phyloP scores from a whole-genome alignment of 1,140 invertebrate species.

The honey bee (Apis mellifera) region DNA sequence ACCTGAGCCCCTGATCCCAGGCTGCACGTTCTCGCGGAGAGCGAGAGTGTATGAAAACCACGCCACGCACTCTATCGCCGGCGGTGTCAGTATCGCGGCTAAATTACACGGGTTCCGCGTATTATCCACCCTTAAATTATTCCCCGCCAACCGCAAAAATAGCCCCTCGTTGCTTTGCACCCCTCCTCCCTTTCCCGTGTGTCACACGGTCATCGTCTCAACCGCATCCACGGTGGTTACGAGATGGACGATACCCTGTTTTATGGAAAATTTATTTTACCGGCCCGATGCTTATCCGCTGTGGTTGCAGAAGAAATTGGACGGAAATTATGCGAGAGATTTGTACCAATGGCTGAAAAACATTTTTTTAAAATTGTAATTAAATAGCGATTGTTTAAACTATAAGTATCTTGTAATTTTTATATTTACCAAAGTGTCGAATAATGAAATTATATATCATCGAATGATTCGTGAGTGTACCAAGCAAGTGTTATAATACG shows the following conservation, averaged over 20 bases:
- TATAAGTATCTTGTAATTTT: no score
- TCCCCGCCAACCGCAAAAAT: slow-evolving; percentile 79
- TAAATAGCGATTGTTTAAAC: no score
- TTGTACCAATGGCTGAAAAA: neutral
- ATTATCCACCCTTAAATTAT: slow-evolving; percentile 79
- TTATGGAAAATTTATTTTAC: neutral
- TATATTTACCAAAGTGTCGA: no score
- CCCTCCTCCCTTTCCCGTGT: slow-evolving; percentile 42
- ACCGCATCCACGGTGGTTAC: slow-evolving; percentile 44
- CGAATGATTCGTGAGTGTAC: no score
- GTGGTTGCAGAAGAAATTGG: no score
- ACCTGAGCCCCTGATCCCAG: slow-evolving; percentile 70
- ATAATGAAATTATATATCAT: no score
- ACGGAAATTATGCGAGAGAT: neutral
- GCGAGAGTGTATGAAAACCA: slow-evolving; percentile 73
- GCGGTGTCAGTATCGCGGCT: slow-evolving; percentile 63
- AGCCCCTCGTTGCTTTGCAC: slow-evolving; percentile 52
- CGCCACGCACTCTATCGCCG: slow-evolving; percentile 70
- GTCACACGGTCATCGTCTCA: slow-evolving; percentile 50
- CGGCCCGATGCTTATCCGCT: no score
- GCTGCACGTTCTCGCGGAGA: slow-evolving; percentile 59
- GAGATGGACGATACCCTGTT: neutral
- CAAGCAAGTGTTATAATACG: no score
- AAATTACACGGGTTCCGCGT: slow-evolving; percentile 72
- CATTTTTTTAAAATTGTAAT: no score